These are phyloP conservation scores for Chitala chitala DNA, from an alignment of 2,113 vertebrate genomes.

Conservation along the genomic window DNA sequence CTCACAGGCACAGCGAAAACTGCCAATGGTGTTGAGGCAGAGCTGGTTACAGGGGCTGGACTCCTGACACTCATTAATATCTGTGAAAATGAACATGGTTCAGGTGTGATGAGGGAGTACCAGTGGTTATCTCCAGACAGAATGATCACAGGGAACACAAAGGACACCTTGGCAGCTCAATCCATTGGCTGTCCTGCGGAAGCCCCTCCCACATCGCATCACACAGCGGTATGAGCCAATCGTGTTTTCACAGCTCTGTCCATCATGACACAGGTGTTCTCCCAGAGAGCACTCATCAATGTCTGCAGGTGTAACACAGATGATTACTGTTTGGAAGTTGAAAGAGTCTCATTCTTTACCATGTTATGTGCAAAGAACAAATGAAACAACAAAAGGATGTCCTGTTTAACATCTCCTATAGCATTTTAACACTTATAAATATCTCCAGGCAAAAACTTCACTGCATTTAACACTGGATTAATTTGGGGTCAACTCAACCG, in stretches of 20 bases:
- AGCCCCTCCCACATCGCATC: conserved; percentile 75
- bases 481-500: too few relatives aligned
- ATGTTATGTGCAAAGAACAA: too few relatives aligned
- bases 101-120: not conserved
- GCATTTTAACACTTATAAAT: too few relatives aligned
- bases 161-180: conserved; percentile 78
- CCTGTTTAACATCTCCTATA: too few relatives aligned
- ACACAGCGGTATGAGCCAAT: conserved; percentile 83
- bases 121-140: not conserved
- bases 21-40: conserved; percentile 88
- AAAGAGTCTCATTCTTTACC: too few relatives aligned
- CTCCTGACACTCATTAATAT: conserved; percentile 92
- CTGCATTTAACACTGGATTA: too few relatives aligned
- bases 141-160: not conserved
- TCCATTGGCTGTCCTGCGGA: conserved; percentile 75
- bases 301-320: conserved; percentile 72
- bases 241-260: conserved; percentile 84
- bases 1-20: conserved; percentile 90
- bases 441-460: too few relatives aligned
- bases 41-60: conserved; percentile 81
- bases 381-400: too few relatives aligned
- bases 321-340: too few relatives aligned
- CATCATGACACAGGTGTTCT: conserved; percentile 65
- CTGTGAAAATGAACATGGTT: conserved; percentile 55
- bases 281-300: conserved; percentile 82